A percentile compares a stretch with the other conserved stretches of the same genome.
phyloP scores from a whole-genome alignment of 2,113 vertebrate species.

The Verasper variegatus region DNA sequence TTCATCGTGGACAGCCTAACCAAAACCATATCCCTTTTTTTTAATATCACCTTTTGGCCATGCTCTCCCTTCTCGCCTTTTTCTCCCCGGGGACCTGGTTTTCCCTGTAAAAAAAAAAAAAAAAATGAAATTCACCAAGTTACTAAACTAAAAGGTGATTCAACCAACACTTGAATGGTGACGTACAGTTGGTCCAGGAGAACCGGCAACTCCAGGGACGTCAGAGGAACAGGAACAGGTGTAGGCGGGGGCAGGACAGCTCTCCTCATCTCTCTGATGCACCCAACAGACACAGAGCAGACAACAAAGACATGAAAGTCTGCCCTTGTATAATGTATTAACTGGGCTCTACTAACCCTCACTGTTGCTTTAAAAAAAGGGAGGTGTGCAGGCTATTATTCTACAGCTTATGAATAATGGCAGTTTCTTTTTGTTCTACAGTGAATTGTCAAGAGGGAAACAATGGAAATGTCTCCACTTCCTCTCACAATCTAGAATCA shows the following conservation, averaged over 20 bases:
- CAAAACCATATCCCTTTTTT: no score
- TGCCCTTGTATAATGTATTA: not conserved
- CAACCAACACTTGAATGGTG: not conserved
- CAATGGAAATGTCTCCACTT: not conserved
- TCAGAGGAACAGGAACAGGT: slow-evolving; percentile 86
- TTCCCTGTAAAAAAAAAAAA: slow-evolving; percentile 81
- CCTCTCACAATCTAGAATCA: no score
- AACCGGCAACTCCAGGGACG: slow-evolving; percentile 84
- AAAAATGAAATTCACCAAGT: not conserved
- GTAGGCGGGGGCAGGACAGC: slow-evolving; percentile 84
- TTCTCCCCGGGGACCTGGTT: slow-evolving; percentile 87
- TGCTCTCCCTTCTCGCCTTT: slow-evolving; percentile 89
- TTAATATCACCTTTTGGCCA: slow-evolving; percentile 83
- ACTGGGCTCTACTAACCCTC: not conserved
- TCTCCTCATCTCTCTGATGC: slow-evolving; percentile 88
- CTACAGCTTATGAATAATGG: no score
- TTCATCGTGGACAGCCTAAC: no score
- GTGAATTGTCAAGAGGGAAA: not conserved
- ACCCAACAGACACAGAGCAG: not conserved
- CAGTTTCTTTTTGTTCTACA: not conserved
- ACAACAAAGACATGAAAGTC: not conserved
- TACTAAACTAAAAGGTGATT: not conserved
- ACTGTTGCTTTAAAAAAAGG: not conserved
- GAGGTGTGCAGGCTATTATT: no score
- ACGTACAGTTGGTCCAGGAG: slow-evolving; percentile 87